Percentiles rank a stretch among this genome's conserved stretches.
Evolutionary conservation across 2,113 vertebrate genomes (phyloP).

Genomic region (Scartelaos histophorus): DNA sequence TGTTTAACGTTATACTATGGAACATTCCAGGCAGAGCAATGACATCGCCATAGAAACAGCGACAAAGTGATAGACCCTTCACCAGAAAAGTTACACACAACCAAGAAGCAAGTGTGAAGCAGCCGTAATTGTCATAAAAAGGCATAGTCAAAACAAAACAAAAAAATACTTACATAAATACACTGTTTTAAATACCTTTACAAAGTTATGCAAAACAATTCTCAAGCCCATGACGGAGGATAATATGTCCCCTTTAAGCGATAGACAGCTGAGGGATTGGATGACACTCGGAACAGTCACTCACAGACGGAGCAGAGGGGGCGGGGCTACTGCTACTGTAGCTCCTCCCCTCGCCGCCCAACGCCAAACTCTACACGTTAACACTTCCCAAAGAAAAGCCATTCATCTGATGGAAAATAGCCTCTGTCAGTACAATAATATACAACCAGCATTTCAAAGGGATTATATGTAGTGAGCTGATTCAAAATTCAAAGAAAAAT

Average conservation of each 20-base stretch:
- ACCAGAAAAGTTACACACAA: no score
- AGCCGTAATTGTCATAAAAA: no score
- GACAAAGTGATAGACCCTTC: no score
- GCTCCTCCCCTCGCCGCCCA: slow-evolving; percentile 42
- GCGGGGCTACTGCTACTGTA: slow-evolving; percentile 52
- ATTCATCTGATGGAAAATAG: slow-evolving; percentile 45
- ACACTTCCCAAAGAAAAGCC: slow-evolving; percentile 11
- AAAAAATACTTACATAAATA: background rate
- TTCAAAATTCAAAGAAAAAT: background rate
- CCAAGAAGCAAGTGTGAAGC: no score
- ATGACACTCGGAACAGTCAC: slow-evolving; percentile 50
- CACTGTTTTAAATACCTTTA: background rate
- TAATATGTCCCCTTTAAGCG: slow-evolving; percentile 12
- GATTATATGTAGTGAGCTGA: background rate
- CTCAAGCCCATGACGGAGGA: background rate
- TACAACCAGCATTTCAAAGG: slow-evolving; percentile 30
- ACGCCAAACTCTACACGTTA: slow-evolving; percentile 38
- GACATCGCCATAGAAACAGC: no score
- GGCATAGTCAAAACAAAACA: background rate
- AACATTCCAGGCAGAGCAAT: no score
- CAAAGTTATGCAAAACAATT: background rate
- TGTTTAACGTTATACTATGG: no score
- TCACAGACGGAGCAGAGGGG: background rate
- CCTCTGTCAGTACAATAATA: slow-evolving; percentile 38
- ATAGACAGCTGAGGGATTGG: slow-evolving; percentile 30